phyloP scores from a whole-genome alignment of 2,113 vertebrate genomes.

The Prolemur simus region DNA sequence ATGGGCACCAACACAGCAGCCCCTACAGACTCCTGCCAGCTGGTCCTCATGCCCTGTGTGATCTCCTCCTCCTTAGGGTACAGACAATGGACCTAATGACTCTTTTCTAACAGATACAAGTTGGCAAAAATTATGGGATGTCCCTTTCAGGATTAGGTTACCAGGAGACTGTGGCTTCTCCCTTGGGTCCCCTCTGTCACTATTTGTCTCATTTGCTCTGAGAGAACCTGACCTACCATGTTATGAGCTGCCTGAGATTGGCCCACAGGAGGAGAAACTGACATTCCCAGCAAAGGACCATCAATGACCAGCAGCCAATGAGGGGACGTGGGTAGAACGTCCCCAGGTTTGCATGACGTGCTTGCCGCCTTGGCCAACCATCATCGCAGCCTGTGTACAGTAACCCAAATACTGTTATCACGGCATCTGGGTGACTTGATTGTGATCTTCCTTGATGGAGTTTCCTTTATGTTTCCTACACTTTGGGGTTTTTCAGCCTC shows the following conservation, averaged over 20 bases:
- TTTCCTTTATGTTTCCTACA: background rate
- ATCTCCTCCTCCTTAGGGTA: too few relatives aligned
- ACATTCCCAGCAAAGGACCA: too few relatives aligned
- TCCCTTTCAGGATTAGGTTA: too few relatives aligned
- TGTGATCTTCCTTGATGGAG: background rate
- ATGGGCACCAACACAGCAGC: rapidly evolving
- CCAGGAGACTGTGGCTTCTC: background rate
- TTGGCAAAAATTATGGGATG: background rate
- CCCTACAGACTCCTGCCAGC: too few relatives aligned
- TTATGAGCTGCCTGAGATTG: background rate
- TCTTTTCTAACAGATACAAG: background rate
- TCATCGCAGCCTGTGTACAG: background rate
- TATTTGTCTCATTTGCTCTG: background rate
- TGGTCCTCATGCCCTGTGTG: rapidly evolving
- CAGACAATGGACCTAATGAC: background rate
- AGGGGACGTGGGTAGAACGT: rapidly evolving
- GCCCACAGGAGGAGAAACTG: background rate
- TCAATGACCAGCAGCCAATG: too few relatives aligned
- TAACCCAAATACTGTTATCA: too few relatives aligned
- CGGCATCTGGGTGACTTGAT: background rate
- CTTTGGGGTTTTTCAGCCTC: background rate
- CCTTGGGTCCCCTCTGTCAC: rapidly evolving
- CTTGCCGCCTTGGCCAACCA: too few relatives aligned
- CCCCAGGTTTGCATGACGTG: rapidly evolving
- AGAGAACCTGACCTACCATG: background rate